Percentiles rank a stretch among this genome's conserved stretches.
Conservation (phyloP, 53 echinoderm and acorn worm genomes). For the Paracentrotus lividus region DNA sequence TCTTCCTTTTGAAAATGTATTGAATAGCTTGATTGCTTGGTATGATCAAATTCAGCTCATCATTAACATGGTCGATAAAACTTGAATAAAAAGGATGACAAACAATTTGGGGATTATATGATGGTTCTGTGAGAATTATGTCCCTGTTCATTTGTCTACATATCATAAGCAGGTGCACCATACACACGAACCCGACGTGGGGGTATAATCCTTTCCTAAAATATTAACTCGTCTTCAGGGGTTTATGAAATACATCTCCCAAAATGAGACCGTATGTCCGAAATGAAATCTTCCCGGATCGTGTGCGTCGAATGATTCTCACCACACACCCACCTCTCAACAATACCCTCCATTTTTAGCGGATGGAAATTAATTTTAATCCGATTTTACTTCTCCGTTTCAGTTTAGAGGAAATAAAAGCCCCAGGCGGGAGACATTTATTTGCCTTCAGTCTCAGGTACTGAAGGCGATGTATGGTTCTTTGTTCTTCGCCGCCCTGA, state of each 20-base stretch:
- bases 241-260: not conserved
- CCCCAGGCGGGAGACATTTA: constrained; percentile 64
- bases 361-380: constrained; percentile 66
- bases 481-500: constrained; percentile 59
- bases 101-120: constrained; percentile 7
- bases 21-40: not conserved
- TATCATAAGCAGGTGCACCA: constrained; percentile 1
- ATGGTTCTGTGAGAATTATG: constrained; percentile 4
- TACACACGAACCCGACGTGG: not conserved
- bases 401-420: constrained; percentile 20
- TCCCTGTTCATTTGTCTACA: constrained; percentile 20
- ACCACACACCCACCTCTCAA: not conserved
- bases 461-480: not conserved
- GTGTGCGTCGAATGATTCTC: not conserved
- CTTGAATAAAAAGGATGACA: not conserved
- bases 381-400: constrained; percentile 58
- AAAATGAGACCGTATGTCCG: constrained; percentile 22
- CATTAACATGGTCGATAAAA: not conserved
- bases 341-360: constrained; percentile 31
- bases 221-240: constrained; percentile 19
- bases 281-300: not conserved
- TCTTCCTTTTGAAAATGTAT: not conserved
- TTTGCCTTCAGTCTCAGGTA: constrained; percentile 64
- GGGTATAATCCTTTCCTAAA: constrained; percentile 46
- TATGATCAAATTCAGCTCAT: not conserved